Conservation (phyloP, 2,797 vertebrate species). For the Scarus forsteni region DNA sequence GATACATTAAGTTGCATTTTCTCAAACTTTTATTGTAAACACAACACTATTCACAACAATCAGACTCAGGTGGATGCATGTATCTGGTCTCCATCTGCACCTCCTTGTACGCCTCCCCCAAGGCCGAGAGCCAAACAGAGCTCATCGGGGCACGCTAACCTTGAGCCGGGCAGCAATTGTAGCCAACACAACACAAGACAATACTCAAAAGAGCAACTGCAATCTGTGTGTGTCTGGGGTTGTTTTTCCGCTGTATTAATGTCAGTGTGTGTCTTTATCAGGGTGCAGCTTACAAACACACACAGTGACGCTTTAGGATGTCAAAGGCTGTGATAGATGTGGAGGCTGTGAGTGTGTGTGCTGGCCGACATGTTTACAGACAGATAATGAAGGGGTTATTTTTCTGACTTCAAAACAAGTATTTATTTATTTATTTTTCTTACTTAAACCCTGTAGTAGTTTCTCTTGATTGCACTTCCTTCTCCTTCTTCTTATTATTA, state of each 20-base stretch:
- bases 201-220: constrained; percentile 51
- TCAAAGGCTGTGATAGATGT: constrained; percentile 14
- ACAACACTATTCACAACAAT: constrained; percentile 12
- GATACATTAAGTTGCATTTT: background rate
- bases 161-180: constrained; percentile 70
- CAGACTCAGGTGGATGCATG: constrained; percentile 15
- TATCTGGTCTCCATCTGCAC: constrained; percentile 45
- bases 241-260: constrained; percentile 32
- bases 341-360: background rate
- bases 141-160: constrained; percentile 63
- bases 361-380: background rate
- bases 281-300: constrained; percentile 43
- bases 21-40: constrained; percentile 2
- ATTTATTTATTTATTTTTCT: too few relatives aligned
- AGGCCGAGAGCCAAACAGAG: constrained; percentile 69
- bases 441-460: too few relatives aligned
- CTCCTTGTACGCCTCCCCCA: constrained; percentile 57
- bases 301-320: constrained; percentile 30
- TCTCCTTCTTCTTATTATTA: too few relatives aligned
- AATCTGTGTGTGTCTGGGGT: constrained; percentile 25
- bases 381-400: too few relatives aligned
- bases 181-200: constrained; percentile 80
- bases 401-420: background rate
- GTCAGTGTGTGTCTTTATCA: constrained; percentile 62
- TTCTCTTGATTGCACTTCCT: too few relatives aligned